Conservation (phyloP, 2,888 invertebrate species). For the Tricholauxania praeusta region DNA sequence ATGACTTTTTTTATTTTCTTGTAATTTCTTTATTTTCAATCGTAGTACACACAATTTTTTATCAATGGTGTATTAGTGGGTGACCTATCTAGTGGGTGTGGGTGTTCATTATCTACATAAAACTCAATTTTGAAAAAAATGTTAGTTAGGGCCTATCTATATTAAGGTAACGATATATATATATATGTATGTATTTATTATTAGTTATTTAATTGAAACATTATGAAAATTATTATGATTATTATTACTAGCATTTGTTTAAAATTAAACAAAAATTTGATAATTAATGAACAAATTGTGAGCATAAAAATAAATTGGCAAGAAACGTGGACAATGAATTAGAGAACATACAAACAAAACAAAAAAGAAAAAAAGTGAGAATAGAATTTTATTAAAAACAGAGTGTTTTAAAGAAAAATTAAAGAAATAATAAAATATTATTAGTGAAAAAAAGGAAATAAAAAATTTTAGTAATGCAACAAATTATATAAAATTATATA, state of each 20-base stretch:
- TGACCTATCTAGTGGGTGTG: too few relatives aligned
- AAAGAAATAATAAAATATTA: slow-evolving; percentile 27
- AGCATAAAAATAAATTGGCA: not conserved
- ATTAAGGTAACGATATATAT: too few relatives aligned
- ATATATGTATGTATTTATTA: not conserved
- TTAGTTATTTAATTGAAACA: slow-evolving; percentile 29
- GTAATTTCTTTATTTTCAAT: too few relatives aligned
- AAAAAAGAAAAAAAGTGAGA: slow-evolving; percentile 4
- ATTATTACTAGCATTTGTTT: slow-evolving; percentile 1
- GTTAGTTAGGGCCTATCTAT: too few relatives aligned
- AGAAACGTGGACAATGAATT: slow-evolving; percentile 1
- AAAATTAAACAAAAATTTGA: slow-evolving; percentile 7
- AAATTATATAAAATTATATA: slow-evolving; percentile 28
- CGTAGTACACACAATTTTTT: too few relatives aligned
- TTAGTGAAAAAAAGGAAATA: slow-evolving; percentile 12
- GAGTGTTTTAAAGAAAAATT: slow-evolving; percentile 4
- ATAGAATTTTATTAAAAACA: slow-evolving; percentile 5
- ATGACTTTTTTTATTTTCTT: too few relatives aligned
- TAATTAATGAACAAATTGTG: slow-evolving; percentile 2
- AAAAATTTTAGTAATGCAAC: slow-evolving; percentile 28
- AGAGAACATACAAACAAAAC: slow-evolving; percentile 29
- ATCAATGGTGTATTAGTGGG: too few relatives aligned
- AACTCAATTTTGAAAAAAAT: too few relatives aligned
- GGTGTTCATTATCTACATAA: too few relatives aligned
- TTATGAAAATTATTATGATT: slow-evolving; percentile 16